Evolutionary conservation across 37 sponge, comb jelly and placozoan species (phyloP).

Genomic region (Aphrocallistes beatrix): DNA sequence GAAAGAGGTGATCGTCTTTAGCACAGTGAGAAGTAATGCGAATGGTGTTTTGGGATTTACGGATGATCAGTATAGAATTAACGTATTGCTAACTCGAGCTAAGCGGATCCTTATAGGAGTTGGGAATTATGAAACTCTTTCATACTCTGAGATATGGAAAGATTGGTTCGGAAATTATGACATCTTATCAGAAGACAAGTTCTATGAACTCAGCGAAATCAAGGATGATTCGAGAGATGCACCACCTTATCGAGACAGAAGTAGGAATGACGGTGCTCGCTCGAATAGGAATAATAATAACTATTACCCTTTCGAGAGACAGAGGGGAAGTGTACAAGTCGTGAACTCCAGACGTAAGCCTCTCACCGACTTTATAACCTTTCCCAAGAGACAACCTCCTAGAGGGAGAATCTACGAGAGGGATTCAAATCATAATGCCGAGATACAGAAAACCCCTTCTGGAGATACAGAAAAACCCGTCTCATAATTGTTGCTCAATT

Average conservation of each 20-base stretch:
- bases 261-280: no score
- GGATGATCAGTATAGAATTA: slow-evolving; percentile 36
- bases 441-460: no score
- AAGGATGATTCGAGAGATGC: not conserved
- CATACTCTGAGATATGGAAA: slow-evolving; percentile 28
- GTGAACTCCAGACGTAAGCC: no score
- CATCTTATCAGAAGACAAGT: not conserved
- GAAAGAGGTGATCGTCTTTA: slow-evolving; percentile 53
- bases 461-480: no score
- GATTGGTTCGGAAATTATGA: slow-evolving; percentile 37
- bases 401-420: no score
- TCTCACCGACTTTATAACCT: no score
- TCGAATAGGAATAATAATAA: no score
- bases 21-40: slow-evolving; percentile 37
- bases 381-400: no score
- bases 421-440: no score
- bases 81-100: slow-evolving; percentile 64
- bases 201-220: not conserved
- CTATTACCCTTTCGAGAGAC: no score
- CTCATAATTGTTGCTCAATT: no score
- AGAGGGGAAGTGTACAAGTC: no score
- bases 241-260: not conserved
- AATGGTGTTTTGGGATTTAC: slow-evolving; percentile 32
- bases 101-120: slow-evolving; percentile 46
- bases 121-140: slow-evolving; percentile 31